These are phyloP conservation scores for Drosophila sp. DNA, from an alignment of 1,140 invertebrate species.

Conservation along the genomic window DNA sequence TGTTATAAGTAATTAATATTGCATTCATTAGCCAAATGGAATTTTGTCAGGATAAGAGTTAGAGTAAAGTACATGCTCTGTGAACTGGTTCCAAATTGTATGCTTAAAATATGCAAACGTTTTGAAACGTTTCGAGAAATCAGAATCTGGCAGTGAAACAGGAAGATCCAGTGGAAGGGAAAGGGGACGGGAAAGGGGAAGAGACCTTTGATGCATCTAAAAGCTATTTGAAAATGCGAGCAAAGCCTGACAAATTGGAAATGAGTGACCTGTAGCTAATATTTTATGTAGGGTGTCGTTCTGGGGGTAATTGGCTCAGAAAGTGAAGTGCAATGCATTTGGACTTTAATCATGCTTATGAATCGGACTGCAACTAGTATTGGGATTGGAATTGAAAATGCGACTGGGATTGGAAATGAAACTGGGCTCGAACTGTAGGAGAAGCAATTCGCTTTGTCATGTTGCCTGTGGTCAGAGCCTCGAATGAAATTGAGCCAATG, in stretches of 20 bases:
- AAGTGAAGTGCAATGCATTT: conserved; percentile 31
- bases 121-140: conserved; percentile 19
- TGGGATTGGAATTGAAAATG: background rate
- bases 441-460: conserved; percentile 69
- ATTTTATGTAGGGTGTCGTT: conserved; percentile 39
- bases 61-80: background rate
- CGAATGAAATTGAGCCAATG: conserved; percentile 34
- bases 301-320: conserved; percentile 22
- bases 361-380: conserved; percentile 8
- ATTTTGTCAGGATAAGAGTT: conserved; percentile 11
- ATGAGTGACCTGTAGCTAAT: conserved; percentile 40
- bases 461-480: conserved; percentile 38
- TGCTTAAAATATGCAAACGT: conserved; percentile 42
- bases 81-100: conserved; percentile 4
- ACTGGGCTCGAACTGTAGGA: background rate
- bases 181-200: background rate
- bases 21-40: conserved; percentile 50
- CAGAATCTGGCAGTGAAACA: conserved; percentile 3
- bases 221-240: conserved; percentile 30
- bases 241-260: conserved; percentile 49
- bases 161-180: background rate
- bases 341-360: conserved; percentile 64
- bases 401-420: background rate
- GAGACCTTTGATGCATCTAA: conserved; percentile 42
- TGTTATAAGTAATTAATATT: conserved; percentile 53